Percentiles rank a stretch among this genome's conserved stretches.
Conservation (phyloP, 2,113 vertebrate genomes). For the Carollia perspicillata region DNA sequence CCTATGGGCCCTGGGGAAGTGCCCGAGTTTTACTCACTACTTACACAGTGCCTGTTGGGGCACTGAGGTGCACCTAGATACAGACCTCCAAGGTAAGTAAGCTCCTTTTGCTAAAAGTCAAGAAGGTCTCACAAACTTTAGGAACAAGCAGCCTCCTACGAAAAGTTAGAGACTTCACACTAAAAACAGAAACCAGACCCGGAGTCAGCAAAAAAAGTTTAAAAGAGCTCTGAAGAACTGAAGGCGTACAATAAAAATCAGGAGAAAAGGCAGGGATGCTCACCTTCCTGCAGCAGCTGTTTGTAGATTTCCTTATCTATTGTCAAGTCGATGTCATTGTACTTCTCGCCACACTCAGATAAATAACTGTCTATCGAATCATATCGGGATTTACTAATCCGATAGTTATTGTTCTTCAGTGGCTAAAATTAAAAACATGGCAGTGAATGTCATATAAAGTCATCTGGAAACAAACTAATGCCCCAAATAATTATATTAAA, state of each 20-base stretch:
- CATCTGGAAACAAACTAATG: neutral
- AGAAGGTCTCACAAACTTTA: slow-evolving; percentile 59
- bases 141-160: slow-evolving; percentile 55
- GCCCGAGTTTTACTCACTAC: neutral
- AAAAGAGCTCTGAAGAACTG: slow-evolving; percentile 54
- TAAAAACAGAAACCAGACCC: slow-evolving; percentile 67
- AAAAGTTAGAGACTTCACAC: slow-evolving; percentile 57
- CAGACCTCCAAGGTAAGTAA: slow-evolving; percentile 52
- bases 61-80: slow-evolving; percentile 45
- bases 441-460: neutral
- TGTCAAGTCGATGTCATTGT: slow-evolving; percentile 97
- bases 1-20: neutral
- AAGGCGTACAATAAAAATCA: slow-evolving; percentile 59
- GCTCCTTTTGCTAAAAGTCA: slow-evolving; percentile 61
- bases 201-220: slow-evolving; percentile 45
- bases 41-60: slow-evolving; percentile 24
- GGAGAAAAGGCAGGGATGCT: slow-evolving; percentile 57
- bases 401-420: slow-evolving; percentile 93
- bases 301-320: slow-evolving; percentile 94
- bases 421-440: slow-evolving; percentile 85
- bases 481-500: neutral
- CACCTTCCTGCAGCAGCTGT: slow-evolving; percentile 93
- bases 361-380: slow-evolving; percentile 99
- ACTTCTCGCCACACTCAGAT: slow-evolving; percentile 95
- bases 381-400: slow-evolving; percentile 97